Evolutionary conservation across 2,888 invertebrate species (phyloP).

Genomic region (Chrysolina haemoptera): DNA sequence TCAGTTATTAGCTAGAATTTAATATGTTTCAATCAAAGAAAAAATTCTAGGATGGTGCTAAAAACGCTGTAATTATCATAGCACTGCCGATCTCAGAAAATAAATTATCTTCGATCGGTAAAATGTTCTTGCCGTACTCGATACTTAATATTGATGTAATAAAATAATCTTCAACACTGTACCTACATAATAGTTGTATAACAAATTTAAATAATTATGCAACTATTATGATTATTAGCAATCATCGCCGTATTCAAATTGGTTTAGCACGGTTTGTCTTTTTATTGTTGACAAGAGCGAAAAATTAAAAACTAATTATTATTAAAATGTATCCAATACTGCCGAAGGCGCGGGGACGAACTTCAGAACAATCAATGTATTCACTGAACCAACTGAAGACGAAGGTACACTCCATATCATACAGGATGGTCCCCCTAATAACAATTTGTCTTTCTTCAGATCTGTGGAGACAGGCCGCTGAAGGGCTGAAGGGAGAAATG

Average conservation of each 20-base stretch:
- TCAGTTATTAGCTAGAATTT: no score
- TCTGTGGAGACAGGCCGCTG: no score
- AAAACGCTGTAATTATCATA: no score
- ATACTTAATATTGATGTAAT: no score
- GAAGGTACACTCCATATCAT: background rate
- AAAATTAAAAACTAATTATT: constrained; percentile 3
- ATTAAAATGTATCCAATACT: background rate
- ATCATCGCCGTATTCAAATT: background rate
- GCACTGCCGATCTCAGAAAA: no score
- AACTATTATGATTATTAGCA: background rate
- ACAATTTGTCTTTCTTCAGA: background rate
- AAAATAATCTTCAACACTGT: background rate
- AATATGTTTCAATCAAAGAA: no score
- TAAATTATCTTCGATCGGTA: no score
- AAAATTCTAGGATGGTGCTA: no score
- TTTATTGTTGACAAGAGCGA: constrained; percentile 3
- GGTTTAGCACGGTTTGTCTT: background rate
- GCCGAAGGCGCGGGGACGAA: background rate
- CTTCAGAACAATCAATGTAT: background rate
- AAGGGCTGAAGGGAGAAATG: no score
- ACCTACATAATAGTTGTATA: background rate
- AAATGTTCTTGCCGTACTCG: no score
- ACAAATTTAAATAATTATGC: background rate
- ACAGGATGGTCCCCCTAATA: background rate
- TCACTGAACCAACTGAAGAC: background rate